phyloP scores from a whole-genome alignment of 2,888 invertebrate genomes.

The Melolontha melolontha region DNA sequence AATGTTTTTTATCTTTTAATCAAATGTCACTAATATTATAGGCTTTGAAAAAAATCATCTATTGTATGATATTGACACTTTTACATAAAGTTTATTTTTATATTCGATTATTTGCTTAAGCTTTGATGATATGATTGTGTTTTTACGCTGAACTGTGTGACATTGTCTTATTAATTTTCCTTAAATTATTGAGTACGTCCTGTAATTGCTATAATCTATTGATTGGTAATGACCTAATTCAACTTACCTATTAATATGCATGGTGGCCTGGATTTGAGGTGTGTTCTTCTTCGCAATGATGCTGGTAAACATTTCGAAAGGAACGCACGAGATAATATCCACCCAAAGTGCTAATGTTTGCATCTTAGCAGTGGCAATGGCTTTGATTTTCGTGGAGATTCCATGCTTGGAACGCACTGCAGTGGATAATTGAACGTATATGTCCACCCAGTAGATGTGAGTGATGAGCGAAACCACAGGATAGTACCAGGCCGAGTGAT shows the following conservation, averaged over 20 bases:
- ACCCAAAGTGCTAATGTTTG: conserved; percentile 39
- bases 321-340: conserved; percentile 38
- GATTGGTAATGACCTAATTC: too few relatives aligned
- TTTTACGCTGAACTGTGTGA: too few relatives aligned
- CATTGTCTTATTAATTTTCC: too few relatives aligned
- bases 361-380: conserved; percentile 33
- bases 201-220: too few relatives aligned
- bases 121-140: too few relatives aligned
- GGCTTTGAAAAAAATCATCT: too few relatives aligned
- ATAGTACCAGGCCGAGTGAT: conserved; percentile 35
- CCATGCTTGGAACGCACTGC: conserved; percentile 47
- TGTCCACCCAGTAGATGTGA: conserved; percentile 47
- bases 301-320: conserved; percentile 38
- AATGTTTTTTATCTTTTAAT: too few relatives aligned
- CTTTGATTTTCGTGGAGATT: conserved; percentile 25
- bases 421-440: conserved; percentile 51
- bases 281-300: conserved; percentile 21
- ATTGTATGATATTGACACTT: too few relatives aligned
- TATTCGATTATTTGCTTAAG: too few relatives aligned
- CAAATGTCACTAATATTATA: too few relatives aligned
- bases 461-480: conserved; percentile 32
- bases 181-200: too few relatives aligned
- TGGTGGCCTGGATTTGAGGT: conserved; percentile 10
- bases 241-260: conserved; percentile 33
- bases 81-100: too few relatives aligned